phyloP scores from a whole-genome alignment of 2,113 vertebrate species.

The Australoheros scitulus region DNA sequence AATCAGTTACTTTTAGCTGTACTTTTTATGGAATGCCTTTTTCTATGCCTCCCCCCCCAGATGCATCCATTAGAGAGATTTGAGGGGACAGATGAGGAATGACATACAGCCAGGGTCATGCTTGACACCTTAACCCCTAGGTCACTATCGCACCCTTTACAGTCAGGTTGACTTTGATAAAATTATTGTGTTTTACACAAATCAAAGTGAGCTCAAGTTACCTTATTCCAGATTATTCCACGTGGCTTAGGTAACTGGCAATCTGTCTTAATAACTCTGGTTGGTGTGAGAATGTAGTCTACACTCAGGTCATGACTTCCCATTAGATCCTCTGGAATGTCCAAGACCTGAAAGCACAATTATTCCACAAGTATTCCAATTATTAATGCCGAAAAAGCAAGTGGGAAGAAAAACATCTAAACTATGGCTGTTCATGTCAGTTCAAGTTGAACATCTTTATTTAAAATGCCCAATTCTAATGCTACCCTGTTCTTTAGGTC shows the following conservation, averaged over 20 bases:
- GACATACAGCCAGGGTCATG: neutral
- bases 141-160: neutral
- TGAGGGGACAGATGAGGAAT: neutral
- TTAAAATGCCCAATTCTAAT: neutral
- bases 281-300: slow-evolving; percentile 95
- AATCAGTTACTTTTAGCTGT: slow-evolving; percentile 5
- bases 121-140: neutral
- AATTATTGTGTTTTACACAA: neutral
- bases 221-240: slow-evolving; percentile 93
- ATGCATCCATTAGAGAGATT: neutral
- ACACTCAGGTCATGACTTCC: slow-evolving; percentile 92
- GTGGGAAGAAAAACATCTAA: neutral
- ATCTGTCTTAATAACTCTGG: slow-evolving; percentile 84
- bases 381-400: neutral
- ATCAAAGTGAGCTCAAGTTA: slow-evolving; percentile 41
- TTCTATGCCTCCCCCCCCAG: neutral
- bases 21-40: neutral
- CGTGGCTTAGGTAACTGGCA: slow-evolving; percentile 84
- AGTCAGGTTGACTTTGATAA: neutral
- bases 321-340: slow-evolving; percentile 87
- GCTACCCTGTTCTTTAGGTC: neutral
- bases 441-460: neutral
- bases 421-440: neutral
- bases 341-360: slow-evolving; percentile 81
- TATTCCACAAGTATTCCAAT: neutral